Percentiles rank a stretch among this genome's conserved stretches.
Evolutionary conservation across 2,113 vertebrate genomes (phyloP).

Genomic region (Vulpes vulpes): DNA sequence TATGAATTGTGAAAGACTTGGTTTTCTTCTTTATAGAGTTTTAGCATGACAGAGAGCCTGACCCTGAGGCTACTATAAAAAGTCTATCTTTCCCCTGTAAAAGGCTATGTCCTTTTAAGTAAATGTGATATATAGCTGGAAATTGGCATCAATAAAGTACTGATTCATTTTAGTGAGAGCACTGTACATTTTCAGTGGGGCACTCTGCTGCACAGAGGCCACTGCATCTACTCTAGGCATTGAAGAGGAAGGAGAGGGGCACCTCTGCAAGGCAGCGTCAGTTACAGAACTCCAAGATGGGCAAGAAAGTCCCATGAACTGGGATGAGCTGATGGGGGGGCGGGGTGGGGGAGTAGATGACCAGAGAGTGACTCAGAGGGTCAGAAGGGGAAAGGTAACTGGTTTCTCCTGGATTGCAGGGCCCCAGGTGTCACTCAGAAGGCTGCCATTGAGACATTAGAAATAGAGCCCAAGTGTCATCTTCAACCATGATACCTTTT

Average conservation of each 20-base stretch:
- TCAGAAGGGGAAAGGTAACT: neutral
- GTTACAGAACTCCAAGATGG: neutral
- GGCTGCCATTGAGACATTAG: neutral
- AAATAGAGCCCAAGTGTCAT: neutral
- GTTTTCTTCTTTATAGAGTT: neutral
- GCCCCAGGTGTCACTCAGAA: neutral
- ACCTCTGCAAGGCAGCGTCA: neutral
- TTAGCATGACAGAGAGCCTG: neutral
- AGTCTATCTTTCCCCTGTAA: neutral
- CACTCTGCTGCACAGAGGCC: neutral
- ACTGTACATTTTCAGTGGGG: neutral
- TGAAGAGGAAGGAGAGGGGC: neutral
- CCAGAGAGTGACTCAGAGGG: neutral
- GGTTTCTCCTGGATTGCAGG: neutral
- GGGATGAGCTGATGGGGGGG: neutral
- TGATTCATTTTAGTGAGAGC: neutral
- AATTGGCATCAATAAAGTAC: conserved; percentile 1
- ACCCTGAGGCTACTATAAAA: conserved; percentile 21
- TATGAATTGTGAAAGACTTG: neutral
- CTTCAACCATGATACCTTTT: neutral
- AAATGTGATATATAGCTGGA: conserved; percentile 14
- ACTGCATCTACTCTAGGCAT: neutral
- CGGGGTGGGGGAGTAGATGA: too few relatives aligned
- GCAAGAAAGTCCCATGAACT: neutral
- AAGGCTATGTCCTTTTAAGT: conserved; percentile 37